Conservation (phyloP, 2,797 vertebrate species). For the Lindbergichthys nudifrons region DNA sequence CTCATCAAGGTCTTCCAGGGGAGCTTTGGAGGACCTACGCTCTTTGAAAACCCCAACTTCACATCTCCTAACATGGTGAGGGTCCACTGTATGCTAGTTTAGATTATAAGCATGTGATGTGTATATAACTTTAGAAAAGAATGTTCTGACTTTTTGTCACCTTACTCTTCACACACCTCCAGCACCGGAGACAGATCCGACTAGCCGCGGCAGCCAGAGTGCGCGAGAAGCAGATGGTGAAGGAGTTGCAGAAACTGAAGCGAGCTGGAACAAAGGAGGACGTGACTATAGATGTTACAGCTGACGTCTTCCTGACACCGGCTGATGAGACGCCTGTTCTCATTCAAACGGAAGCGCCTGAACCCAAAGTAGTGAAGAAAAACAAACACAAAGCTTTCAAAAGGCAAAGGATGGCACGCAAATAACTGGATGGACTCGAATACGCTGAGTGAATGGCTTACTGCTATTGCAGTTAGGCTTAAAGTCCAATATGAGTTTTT, state of each 20-base stretch:
- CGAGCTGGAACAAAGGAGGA: slow-evolving; percentile 81
- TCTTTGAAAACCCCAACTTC: slow-evolving; percentile 93
- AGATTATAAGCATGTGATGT: not conserved
- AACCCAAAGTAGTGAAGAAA: slow-evolving; percentile 80
- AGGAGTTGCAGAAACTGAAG: slow-evolving; percentile 89
- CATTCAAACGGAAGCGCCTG: slow-evolving; percentile 86
- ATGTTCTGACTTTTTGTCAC: not conserved
- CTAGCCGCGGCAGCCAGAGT: slow-evolving; percentile 89
- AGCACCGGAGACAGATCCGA: slow-evolving; percentile 90
- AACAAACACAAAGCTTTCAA: slow-evolving; percentile 89
- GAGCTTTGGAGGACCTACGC: slow-evolving; percentile 95
- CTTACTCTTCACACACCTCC: slow-evolving; percentile 1
- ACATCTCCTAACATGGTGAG: slow-evolving; percentile 94
- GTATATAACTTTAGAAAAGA: not conserved
- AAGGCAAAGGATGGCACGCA: slow-evolving; percentile 85
- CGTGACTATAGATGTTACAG: slow-evolving; percentile 87
- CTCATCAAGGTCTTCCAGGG: slow-evolving; percentile 97
- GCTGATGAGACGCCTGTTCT: slow-evolving; percentile 86
- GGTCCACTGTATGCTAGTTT: not conserved
- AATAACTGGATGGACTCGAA: slow-evolving; percentile 57
- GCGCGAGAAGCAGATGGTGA: slow-evolving; percentile 92
- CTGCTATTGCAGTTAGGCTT: not conserved
- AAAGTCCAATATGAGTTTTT: not conserved
- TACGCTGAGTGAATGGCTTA: not conserved
- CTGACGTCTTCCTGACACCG: slow-evolving; percentile 89